Percentiles rank a stretch among this genome's conserved stretches.
phyloP scores from a whole-genome alignment of 2,888 invertebrate genomes.

The Fragum fragum region DNA sequence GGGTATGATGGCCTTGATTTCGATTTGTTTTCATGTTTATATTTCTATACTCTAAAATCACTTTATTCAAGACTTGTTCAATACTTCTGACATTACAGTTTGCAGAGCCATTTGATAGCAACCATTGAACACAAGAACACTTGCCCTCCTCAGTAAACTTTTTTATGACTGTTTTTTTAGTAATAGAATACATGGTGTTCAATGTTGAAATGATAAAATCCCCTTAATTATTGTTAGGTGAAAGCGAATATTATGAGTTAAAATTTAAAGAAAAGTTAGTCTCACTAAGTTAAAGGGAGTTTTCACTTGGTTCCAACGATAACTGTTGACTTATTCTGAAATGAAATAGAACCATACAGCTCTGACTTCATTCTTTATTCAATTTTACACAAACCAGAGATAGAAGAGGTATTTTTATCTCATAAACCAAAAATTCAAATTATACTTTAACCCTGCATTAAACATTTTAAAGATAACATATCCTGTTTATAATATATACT shows the following conservation, averaged over 20 bases:
- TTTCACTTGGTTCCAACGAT: neutral
- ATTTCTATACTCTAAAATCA: conserved; percentile 31
- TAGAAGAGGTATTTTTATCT: no score
- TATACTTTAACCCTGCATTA: neutral
- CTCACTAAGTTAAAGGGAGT: neutral
- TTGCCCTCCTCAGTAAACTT: conserved; percentile 33
- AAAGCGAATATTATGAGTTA: neutral
- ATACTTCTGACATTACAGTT: conserved; percentile 27
- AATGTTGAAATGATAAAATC: neutral
- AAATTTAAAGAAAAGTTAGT: neutral
- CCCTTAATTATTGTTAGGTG: neutral
- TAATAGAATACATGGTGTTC: conserved; percentile 15
- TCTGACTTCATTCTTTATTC: neutral
- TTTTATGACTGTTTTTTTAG: conserved; percentile 17
- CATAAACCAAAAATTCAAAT: no score
- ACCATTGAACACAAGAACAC: conserved; percentile 25
- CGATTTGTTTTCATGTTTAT: conserved; percentile 23
- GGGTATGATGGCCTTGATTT: conserved; percentile 26
- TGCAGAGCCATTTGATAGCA: conserved; percentile 16
- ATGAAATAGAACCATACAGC: conserved; percentile 9
- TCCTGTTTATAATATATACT: no score
- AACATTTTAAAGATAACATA: neutral
- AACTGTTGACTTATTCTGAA: conserved; percentile 11
- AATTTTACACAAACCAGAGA: neutral
- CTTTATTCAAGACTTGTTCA: conserved; percentile 30